Base-by-base conservation (phyloP, 2,888 invertebrate species). In the Thysanoteuthis rhombus region DNA sequence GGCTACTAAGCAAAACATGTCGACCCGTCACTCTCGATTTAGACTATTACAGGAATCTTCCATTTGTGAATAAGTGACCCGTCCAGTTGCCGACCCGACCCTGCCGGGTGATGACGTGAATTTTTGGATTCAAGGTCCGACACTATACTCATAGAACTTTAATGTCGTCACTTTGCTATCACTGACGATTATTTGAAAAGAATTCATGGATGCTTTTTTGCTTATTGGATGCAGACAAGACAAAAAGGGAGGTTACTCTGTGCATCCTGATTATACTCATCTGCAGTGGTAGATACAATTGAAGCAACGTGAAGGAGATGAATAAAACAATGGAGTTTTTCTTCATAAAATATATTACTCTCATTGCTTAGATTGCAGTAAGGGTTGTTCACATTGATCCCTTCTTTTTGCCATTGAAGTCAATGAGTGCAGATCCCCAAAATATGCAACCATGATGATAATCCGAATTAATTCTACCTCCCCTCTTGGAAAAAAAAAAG, bases 1-100 rank as follows among this genome's bases (percentile, higher is more conserved):
- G 95, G 94, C 94, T 96, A 22, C 93, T 95, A 19, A 96, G 96
- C 93, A 95, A 95, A 93, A 96, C 96, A 0, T 94, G 93, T n/a
- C 40, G 32, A 42, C 92, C 92, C 32, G 42, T 92, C 19, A 42
- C n/a, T 92, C 40, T 92, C 42, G 92, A 92, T 22, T 32, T 92
- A 32, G 40, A 40, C 25, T 92, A 92, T 40, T 92, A 92, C 92
- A 92, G 32, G 39, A 40, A 58, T 39, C 58, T 75, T 32, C 89
- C 89, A 16, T 42, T 42, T n/a, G n/a, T 89, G n/a, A 93, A 93
- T 40, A 38, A 38, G 39, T 93, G 92, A 92, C 45, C 75, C 75
- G 75, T 75, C 75, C 75, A 75, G 75, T 75, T 75, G n/a, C 75
- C 75, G 75, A 75, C 75, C 36, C n/a, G n/a, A n/a, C n/a, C 19